Evolutionary conservation across 1,140 invertebrate species (phyloP).

Genomic region (Radopholus similis): DNA sequence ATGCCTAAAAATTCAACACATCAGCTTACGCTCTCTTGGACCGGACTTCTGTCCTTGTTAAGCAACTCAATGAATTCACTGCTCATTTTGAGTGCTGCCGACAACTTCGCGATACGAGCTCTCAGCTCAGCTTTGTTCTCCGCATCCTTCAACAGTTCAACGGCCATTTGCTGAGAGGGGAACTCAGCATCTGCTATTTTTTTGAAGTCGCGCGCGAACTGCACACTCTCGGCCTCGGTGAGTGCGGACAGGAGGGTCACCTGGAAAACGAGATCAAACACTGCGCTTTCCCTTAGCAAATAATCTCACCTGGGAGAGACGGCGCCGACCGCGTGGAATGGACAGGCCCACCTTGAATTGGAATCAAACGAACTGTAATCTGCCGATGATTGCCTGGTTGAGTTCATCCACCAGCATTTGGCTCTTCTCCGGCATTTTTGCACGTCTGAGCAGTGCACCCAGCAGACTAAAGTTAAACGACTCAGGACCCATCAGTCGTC

Average conservation of each 20-base stretch:
- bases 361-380: no score
- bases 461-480: conserved; percentile 46
- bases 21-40: conserved; percentile 28
- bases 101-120: conserved; percentile 18
- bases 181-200: conserved; percentile 44
- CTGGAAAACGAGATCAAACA: no score
- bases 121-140: neutral
- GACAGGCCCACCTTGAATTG: conserved; percentile 45
- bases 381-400: no score
- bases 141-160: neutral
- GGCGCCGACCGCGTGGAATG: conserved; percentile 43
- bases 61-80: conserved; percentile 32
- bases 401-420: conserved; percentile 40
- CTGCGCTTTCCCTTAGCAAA: no score
- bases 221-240: conserved; percentile 40
- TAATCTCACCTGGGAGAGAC: conserved; percentile 33
- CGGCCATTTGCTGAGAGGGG: conserved; percentile 32
- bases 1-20: neutral
- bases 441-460: conserved; percentile 39
- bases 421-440: conserved; percentile 51
- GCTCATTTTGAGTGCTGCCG: conserved; percentile 1
- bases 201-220: conserved; percentile 43
- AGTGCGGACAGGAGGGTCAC: conserved; percentile 49
- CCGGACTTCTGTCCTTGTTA: conserved; percentile 25
- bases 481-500: conserved; percentile 47